Conservation (phyloP, 2,888 invertebrate genomes). For the Lithophane socia region DNA sequence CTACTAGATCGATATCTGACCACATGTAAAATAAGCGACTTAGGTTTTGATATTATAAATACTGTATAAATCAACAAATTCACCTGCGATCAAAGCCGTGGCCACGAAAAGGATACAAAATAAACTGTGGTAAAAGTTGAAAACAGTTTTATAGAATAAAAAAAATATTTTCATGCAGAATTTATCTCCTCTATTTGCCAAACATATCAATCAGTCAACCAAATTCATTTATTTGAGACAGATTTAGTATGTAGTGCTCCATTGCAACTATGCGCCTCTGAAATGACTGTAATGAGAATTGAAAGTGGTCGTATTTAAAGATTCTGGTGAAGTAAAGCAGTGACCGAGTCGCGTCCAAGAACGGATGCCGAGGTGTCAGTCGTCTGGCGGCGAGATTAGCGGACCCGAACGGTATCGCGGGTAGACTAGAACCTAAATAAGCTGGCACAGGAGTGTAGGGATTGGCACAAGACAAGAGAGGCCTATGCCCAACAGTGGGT, state of each 20-base stretch:
- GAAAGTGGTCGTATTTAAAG: background rate
- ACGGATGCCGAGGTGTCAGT: background rate
- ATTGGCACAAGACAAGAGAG: background rate
- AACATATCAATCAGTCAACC: constrained; percentile 1
- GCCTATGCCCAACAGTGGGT: background rate
- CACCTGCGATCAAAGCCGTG: too few relatives aligned
- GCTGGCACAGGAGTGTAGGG: background rate
- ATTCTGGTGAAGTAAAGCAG: background rate
- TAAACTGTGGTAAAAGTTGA: background rate
- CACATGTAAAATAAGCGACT: background rate
- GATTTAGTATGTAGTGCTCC: background rate
- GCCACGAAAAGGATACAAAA: background rate
- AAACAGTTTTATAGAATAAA: background rate
- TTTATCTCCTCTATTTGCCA: constrained; percentile 3
- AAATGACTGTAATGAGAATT: background rate
- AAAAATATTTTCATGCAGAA: too few relatives aligned
- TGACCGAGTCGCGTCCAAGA: background rate
- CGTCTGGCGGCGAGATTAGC: background rate
- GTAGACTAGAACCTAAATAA: background rate
- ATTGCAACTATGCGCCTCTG: background rate
- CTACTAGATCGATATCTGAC: constrained; percentile 22
- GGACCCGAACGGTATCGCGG: background rate
- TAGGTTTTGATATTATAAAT: background rate
- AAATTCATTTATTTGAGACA: background rate
- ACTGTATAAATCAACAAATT: background rate